phyloP scores from a whole-genome alignment of 2,113 vertebrate genomes.

The Malurus elegans region DNA sequence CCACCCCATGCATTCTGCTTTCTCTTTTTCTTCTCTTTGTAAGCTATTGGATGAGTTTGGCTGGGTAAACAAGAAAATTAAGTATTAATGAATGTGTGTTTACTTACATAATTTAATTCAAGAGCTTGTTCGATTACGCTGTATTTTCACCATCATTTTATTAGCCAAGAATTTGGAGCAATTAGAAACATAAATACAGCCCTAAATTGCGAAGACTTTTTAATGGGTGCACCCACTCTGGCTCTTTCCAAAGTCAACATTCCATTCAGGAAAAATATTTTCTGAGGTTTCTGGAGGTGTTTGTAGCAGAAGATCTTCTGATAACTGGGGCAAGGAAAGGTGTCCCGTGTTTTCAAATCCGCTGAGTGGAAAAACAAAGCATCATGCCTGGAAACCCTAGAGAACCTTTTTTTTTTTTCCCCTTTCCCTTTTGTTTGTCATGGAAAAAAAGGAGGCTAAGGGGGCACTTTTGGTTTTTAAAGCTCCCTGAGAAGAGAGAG shows the following conservation, averaged over 20 bases:
- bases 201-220: background rate
- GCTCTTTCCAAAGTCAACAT: background rate
- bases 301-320: background rate
- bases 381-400: background rate
- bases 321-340: background rate
- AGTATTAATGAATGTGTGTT: background rate
- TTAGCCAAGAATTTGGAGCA: background rate
- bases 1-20: background rate
- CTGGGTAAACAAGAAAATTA: background rate
- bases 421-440: background rate
- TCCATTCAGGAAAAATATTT: background rate
- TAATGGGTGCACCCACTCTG: background rate
- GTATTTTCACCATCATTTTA: background rate
- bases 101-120: background rate
- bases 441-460: background rate
- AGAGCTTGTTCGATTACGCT: background rate
- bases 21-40: background rate
- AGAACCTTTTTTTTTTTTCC: conserved; percentile 15
- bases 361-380: background rate
- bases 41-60: background rate
- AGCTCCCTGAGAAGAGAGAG: background rate
- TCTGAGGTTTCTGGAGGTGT: background rate
- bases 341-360: background rate
- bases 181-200: background rate
- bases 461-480: background rate